Conservation (phyloP, 1,140 invertebrate species). For the Oncopodura yosiiana region DNA sequence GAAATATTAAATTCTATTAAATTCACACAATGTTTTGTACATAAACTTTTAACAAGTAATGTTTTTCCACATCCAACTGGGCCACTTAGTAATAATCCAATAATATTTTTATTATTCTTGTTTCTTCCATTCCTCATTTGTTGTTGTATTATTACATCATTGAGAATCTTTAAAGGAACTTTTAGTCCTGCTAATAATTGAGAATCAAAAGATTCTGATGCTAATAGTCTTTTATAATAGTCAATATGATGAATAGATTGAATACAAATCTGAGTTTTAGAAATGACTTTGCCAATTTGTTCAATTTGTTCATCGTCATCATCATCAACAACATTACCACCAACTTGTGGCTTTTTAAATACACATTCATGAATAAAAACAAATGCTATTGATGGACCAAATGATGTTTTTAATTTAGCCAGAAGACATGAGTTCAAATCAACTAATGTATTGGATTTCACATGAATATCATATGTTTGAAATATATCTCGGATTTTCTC, state of each 20-base stretch:
- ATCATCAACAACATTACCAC: too few species aligned
- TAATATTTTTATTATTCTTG: too few species aligned
- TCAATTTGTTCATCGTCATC: too few species aligned
- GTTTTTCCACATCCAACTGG: constrained; percentile 13
- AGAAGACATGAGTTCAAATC: constrained; percentile 3
- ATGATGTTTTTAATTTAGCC: background rate
- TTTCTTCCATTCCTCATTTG: too few species aligned
- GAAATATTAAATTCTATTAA: constrained; percentile 1
- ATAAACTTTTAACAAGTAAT: constrained; percentile 7
- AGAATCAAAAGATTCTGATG: background rate
- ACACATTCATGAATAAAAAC: constrained; percentile 7
- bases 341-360: background rate
- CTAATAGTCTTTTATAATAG: constrained; percentile 12
- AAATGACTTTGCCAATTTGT: background rate
- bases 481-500: constrained; percentile 17
- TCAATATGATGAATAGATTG: background rate
- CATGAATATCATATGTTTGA: constrained; percentile 3
- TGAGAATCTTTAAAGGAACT: too few species aligned
- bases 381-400: constrained; percentile 1
- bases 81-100: constrained; percentile 12
- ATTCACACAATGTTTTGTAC: constrained; percentile 3
- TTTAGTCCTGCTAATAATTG: too few species aligned
- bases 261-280: constrained; percentile 11
- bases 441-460: background rate
- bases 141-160: too few species aligned